Evolutionary conservation across 2,888 invertebrate species (phyloP), one percentile per base, ranked within the genome.

Genomic region (Salticus scenicus): DNA sequence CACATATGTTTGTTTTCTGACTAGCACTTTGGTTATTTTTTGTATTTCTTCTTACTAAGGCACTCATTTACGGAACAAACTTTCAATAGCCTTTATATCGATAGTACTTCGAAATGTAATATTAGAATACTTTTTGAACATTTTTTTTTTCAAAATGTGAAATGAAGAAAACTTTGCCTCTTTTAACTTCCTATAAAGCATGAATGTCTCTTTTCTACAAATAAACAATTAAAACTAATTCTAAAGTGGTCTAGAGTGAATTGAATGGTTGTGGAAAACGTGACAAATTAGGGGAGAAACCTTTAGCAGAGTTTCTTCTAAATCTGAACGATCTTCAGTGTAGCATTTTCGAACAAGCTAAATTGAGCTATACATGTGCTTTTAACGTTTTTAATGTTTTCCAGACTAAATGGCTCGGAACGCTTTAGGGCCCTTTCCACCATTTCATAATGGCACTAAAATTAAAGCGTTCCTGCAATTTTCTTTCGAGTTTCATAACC

Each of bases 381-480:
- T 83, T 83, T 83, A 84, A 84, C 77, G 83, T 84, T 84, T 84
- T 84, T 84, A 84, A 84, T 84, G 83, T 73, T 28, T 84, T 84
- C 83, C 51, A 51, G 31, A 77, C 69, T 66, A 84, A 84, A 84
- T 84, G 83, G 67, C 67, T 73, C 37, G 83, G 83, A 84, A 84
- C 47, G n/a, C 28, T 77, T 57, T 37, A 30, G 73, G 76, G 74
- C 31, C 73, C 24, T 77, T 76, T 37, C 80, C 51, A 30, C 47
- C 73, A 66, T 66, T 67, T 73, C 76, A 73, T 84, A 84, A 84
- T 84, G 76, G 73, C 83, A 76, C 83, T 71, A 73, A 77, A 84
- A 84, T 84, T 84, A 84, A 84, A 77, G 83, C 77, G 67, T 51
- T 76, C 72, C 82, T 72, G 71, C 77, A 27, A 57, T 77, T 84